Evolutionary conservation across 2,113 vertebrate species (phyloP).

Genomic region (Oxyura jamaicensis): DNA sequence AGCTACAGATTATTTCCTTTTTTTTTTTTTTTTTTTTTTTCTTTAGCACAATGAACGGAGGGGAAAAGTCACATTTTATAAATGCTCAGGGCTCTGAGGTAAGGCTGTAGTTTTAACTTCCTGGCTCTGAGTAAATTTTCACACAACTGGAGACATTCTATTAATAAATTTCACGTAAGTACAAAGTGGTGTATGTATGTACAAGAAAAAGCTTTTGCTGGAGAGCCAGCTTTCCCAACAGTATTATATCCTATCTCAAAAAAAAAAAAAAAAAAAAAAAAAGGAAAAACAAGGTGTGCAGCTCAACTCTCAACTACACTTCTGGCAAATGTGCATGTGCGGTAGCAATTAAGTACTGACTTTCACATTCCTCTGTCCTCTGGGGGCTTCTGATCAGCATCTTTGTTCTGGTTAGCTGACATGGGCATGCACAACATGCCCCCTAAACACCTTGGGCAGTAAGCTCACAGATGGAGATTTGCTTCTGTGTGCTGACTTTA

Average conservation of each 20-base stretch:
- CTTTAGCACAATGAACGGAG: neutral
- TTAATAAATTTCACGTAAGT: neutral
- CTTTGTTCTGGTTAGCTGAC: neutral
- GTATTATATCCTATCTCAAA: neutral
- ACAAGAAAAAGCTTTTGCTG: neutral
- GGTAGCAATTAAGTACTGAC: neutral
- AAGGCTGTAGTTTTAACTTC: neutral
- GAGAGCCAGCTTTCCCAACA: neutral
- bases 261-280: neutral
- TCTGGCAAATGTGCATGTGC: rapidly evolving
- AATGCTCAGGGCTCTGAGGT: neutral
- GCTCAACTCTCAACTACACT: neutral
- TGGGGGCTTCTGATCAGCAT: neutral
- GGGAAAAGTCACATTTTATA: neutral
- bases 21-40: neutral
- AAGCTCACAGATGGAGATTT: neutral
- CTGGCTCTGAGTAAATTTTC: neutral
- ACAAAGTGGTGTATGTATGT: neutral
- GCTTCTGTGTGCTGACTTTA: neutral
- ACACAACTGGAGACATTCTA: neutral
- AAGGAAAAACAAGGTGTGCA: neutral
- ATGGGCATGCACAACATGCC: neutral
- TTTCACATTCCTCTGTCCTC: neutral
- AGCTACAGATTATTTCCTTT: constrained; percentile 12
- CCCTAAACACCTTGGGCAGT: neutral